Base-by-base conservation (phyloP, 2,113 vertebrate genomes). In the Dicentrarchus labrax region DNA sequence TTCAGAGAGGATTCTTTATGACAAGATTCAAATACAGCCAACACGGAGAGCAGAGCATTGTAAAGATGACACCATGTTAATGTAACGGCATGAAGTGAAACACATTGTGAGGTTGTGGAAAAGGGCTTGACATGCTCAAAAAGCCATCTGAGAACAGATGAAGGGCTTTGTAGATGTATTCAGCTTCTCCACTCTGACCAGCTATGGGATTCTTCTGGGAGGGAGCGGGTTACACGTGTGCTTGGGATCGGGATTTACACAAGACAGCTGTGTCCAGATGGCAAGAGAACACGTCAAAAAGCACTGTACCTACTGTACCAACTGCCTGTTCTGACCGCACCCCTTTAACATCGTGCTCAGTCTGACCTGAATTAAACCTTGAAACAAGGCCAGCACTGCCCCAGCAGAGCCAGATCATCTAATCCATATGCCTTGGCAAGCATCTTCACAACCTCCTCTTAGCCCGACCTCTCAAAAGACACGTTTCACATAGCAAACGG, bases 181-280 rank as follows among this genome's bases (percentile, higher is more conserved):
- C 59, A 67, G 74, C 64, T 72, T 71, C 68, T 68, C 54, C 47
- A 68, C 70, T 59, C 24, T 47, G 78, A 84, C 70, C 76, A 81
- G 48, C 69, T 84, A 54, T 75, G 72, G 50, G 64, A 60, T 62
- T 68, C 75, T 70, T 80, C 41, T 36, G 48, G 57, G 60, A 61
- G 79, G 54, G n/a, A 15, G 75, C 24, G 54, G 62, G 41, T 8
- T 69, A 51, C 77, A 76, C 6, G 30, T 59, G 74, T 60, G 65
- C 47, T n/a, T n/a, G 53, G 6, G n/a, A 53, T 15, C 2, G 17
- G 64, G 72, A 75, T 85, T 77, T 62, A 74, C 48, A 15, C 36
- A 57, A 57, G 57, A 72, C 84, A 85, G 83, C 64, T 74, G 79
- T 48, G 48, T 83, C 78, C 89, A 92, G 83, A 93, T 90, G 74